Percentiles rank a stretch among this genome's conserved stretches.
phyloP scores from a whole-genome alignment of 35 echinoderm and acorn worm genomes.

The Chiridota heheva region DNA sequence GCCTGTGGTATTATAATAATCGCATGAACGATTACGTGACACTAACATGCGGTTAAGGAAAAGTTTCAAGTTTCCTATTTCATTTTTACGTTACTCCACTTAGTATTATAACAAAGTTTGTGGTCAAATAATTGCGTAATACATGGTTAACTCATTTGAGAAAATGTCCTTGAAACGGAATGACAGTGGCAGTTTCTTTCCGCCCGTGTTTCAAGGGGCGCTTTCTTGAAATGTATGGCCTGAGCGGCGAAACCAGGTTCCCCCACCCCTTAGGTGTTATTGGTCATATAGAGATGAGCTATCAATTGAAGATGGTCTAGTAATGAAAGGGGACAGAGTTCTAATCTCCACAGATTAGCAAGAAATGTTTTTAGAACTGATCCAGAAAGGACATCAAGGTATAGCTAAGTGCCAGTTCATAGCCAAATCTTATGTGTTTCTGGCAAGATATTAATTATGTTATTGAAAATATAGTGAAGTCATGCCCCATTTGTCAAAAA shows the following conservation, averaged over 20 bases:
- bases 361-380: slow-evolving; percentile 22
- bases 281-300: slow-evolving; percentile 24
- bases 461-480: slow-evolving; percentile 41
- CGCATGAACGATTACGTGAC: too few relatives aligned
- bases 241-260: background rate
- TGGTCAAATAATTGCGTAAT: too few relatives aligned
- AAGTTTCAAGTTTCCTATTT: too few relatives aligned
- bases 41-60: too few relatives aligned
- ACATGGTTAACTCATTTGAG: too few relatives aligned
- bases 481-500: slow-evolving; percentile 18
- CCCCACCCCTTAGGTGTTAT: background rate
- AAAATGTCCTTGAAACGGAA: too few relatives aligned
- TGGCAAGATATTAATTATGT: slow-evolving; percentile 53
- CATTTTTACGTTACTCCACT: too few relatives aligned
- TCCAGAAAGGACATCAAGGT: slow-evolving; percentile 71
- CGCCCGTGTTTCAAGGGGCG: too few relatives aligned
- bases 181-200: too few relatives aligned
- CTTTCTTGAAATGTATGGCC: slow-evolving; percentile 9
- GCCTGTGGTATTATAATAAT: too few relatives aligned
- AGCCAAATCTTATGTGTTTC: slow-evolving; percentile 51
- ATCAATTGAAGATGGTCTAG: slow-evolving; percentile 41
- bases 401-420: slow-evolving; percentile 43
- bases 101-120: too few relatives aligned
- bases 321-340: slow-evolving; percentile 72
- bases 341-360: slow-evolving; percentile 37